Evolutionary conservation across 2,113 vertebrate species (phyloP).

Genomic region (Neolamprologus brichardi): DNA sequence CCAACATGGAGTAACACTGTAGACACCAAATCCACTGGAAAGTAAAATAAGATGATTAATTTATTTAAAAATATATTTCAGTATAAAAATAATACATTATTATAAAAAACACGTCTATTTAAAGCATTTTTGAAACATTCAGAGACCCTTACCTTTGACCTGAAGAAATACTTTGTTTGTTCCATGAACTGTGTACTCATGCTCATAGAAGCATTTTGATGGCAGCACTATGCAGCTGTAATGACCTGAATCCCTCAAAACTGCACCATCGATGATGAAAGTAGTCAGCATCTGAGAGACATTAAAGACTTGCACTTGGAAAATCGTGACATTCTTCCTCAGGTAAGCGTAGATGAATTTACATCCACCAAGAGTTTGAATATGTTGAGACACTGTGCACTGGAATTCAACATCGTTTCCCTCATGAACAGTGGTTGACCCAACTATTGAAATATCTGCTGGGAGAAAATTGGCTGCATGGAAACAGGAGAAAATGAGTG

Average conservation of each 20-base stretch:
- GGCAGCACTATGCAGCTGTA: slow-evolving; percentile 49
- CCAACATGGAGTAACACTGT: background rate
- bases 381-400: background rate
- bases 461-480: no score
- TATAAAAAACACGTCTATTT: no score
- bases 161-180: slow-evolving; percentile 5
- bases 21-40: background rate
- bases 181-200: background rate
- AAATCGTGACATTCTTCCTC: background rate
- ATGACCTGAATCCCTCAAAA: background rate
- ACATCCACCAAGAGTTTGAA: background rate
- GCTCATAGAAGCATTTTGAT: background rate
- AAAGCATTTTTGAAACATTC: background rate
- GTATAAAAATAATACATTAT: background rate
- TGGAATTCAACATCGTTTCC: no score
- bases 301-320: background rate
- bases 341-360: slow-evolving; percentile 26
- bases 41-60: background rate
- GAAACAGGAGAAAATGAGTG: no score
- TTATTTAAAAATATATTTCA: background rate
- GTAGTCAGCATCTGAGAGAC: background rate
- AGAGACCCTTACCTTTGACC: background rate
- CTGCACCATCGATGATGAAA: slow-evolving; percentile 10
- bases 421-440: no score
- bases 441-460: no score